phyloP scores from a whole-genome alignment of 1,140 invertebrate species.

The Saccostrea cuccullata region DNA sequence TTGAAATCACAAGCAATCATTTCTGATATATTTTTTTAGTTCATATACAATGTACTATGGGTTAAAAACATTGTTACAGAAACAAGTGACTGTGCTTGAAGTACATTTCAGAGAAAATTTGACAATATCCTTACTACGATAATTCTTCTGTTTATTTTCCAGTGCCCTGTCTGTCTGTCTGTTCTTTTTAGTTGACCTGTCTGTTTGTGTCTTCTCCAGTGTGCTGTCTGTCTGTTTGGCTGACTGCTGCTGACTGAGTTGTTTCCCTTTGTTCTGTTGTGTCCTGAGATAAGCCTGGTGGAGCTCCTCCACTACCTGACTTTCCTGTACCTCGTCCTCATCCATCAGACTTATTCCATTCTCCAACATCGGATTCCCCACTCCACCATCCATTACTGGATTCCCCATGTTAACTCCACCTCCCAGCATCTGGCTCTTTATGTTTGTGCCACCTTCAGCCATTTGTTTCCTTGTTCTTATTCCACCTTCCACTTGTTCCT shows the following conservation, averaged over 20 bases:
- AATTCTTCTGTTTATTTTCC: not conserved
- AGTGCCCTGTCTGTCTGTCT: not conserved
- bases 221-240: not conserved
- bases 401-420: not conserved
- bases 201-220: not conserved
- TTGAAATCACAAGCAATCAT: too few species aligned
- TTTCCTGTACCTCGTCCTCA: constrained; percentile 34
- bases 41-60: not conserved
- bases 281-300: constrained; percentile 26
- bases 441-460: too few species aligned
- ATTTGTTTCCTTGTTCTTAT: too few species aligned
- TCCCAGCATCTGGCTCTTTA: too few species aligned
- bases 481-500: too few species aligned
- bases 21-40: not conserved
- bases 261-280: constrained; percentile 15
- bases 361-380: not conserved
- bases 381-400: not conserved
- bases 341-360: not conserved
- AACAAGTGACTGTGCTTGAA: not conserved
- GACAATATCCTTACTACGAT: not conserved
- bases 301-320: constrained; percentile 31
- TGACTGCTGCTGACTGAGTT: not conserved
- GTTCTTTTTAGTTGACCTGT: not conserved
- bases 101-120: not conserved
- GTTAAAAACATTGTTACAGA: not conserved